These are phyloP conservation scores for Pinna nobilis DNA, from an alignment of 1,140 invertebrate species.

Conservation along the genomic window DNA sequence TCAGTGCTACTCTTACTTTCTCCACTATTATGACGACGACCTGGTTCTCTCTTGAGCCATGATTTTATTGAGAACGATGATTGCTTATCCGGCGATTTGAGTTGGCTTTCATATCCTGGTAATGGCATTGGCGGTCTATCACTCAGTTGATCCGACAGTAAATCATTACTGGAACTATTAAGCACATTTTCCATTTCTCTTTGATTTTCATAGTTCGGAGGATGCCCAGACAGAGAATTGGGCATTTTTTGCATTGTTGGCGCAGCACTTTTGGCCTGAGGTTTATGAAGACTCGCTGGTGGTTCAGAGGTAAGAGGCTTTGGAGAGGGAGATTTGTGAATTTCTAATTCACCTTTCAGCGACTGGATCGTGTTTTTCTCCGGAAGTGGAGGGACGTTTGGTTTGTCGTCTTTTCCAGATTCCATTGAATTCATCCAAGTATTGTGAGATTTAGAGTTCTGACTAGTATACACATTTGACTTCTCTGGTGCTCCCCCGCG, in stretches of 20 bases:
- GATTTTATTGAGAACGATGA: slow-evolving; percentile 45
- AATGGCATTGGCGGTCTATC: slow-evolving; percentile 10
- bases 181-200: slow-evolving; percentile 30
- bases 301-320: slow-evolving; percentile 66
- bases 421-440: slow-evolving; percentile 55
- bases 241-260: neutral
- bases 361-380: neutral
- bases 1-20: slow-evolving; percentile 22
- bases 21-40: slow-evolving; percentile 29
- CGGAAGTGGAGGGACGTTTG: neutral
- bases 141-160: neutral
- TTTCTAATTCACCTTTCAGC: neutral
- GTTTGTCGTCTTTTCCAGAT: slow-evolving; percentile 31
- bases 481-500: slow-evolving; percentile 30
- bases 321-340: slow-evolving; percentile 50
- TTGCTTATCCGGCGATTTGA: slow-evolving; percentile 10
- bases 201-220: slow-evolving; percentile 40
- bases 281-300: slow-evolving; percentile 64
- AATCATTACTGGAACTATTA: slow-evolving; percentile 11
- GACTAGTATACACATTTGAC: neutral
- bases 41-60: slow-evolving; percentile 49
- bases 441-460: slow-evolving; percentile 28
- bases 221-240: too few relatives aligned
- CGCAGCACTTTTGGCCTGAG: slow-evolving; percentile 30
- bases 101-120: neutral